Conservation (phyloP, 2,888 invertebrate genomes). For the Agrotis puta region DNA sequence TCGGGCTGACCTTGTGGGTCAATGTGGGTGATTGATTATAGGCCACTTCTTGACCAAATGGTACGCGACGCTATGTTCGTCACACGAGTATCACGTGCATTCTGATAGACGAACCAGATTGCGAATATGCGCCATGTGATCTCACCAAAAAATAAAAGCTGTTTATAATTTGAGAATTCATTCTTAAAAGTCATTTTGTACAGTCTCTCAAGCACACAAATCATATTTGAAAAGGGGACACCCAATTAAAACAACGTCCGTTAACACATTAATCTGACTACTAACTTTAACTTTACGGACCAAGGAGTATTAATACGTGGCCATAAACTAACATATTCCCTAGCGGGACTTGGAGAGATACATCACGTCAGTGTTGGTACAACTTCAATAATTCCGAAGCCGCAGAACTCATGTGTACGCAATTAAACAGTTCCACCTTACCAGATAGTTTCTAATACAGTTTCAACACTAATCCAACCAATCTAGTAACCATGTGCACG, state of each 20-base stretch:
- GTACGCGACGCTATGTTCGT: too few relatives aligned
- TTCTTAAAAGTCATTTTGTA: too few relatives aligned
- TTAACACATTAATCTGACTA: slow-evolving; percentile 27
- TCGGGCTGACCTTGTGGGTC: slow-evolving; percentile 23
- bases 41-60: background rate
- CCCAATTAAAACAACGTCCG: slow-evolving; percentile 7
- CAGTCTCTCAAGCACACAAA: too few relatives aligned
- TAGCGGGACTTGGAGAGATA: slow-evolving; percentile 38
- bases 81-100: background rate
- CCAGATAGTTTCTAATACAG: slow-evolving; percentile 37
- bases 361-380: slow-evolving; percentile 18
- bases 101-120: too few relatives aligned
- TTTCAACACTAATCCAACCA: slow-evolving; percentile 23
- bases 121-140: too few relatives aligned
- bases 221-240: background rate
- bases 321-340: slow-evolving; percentile 26
- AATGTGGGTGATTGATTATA: slow-evolving; percentile 25
- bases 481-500: slow-evolving; percentile 24
- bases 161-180: too few relatives aligned
- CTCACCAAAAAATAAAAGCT: too few relatives aligned
- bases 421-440: slow-evolving; percentile 45
- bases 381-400: slow-evolving; percentile 49
- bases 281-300: slow-evolving; percentile 13
- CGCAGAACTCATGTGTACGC: slow-evolving; percentile 40
- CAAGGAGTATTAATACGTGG: slow-evolving; percentile 24